These are phyloP conservation scores for Lycaon pictus DNA, from an alignment of 2,113 vertebrate species.

Conservation along the genomic window DNA sequence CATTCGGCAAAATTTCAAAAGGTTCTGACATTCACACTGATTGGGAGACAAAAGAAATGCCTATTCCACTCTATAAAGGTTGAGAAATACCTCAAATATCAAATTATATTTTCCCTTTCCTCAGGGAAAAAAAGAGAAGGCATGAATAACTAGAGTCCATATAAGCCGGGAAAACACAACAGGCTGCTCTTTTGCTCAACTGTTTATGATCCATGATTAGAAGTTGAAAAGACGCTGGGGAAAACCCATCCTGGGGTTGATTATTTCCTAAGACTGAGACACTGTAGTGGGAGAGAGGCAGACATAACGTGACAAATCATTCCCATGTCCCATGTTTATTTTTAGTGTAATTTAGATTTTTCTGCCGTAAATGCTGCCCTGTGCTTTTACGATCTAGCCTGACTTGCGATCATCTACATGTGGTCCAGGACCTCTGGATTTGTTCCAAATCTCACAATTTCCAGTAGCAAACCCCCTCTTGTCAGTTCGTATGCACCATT, in stretches of 20 bases:
- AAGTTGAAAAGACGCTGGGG: neutral
- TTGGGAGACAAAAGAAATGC: accelerated
- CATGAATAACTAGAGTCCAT: too few species aligned
- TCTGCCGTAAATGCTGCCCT: accelerated
- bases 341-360: neutral
- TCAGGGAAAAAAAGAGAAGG: too few species aligned
- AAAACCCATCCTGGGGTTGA: accelerated
- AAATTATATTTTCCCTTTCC: too few species aligned
- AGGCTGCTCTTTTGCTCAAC: neutral
- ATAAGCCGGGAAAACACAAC: accelerated
- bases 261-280: neutral
- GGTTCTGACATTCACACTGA: neutral
- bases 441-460: neutral
- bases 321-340: accelerated
- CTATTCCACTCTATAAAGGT: neutral
- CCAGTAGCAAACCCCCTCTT: too few species aligned
- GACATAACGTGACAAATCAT: accelerated
- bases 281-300: neutral
- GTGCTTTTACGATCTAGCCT: neutral
- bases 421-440: too few species aligned
- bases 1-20: accelerated
- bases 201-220: accelerated
- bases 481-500: accelerated
- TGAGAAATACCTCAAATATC: too few species aligned
- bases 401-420: accelerated